These are phyloP conservation scores for Aphidius gifuensis DNA, from an alignment of 1,140 invertebrate species.

Conservation along the genomic window DNA sequence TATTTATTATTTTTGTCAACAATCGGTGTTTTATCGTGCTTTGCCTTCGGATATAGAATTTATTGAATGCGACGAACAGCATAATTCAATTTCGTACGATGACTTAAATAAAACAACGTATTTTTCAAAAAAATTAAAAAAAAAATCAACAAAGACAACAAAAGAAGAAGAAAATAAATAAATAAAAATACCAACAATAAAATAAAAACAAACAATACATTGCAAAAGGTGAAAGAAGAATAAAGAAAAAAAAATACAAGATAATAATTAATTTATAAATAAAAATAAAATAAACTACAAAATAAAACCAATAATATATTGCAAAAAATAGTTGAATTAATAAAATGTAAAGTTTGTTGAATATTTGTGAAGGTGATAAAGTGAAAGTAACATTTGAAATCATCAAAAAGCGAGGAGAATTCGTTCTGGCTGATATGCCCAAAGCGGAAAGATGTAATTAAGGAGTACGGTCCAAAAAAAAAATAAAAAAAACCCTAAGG, in stretches of 20 bases:
- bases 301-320: neutral
- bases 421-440: constrained; percentile 30
- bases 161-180: neutral
- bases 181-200: neutral
- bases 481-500: constrained; percentile 29
- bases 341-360: constrained; percentile 14
- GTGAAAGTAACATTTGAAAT: neutral
- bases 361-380: constrained; percentile 6
- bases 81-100: constrained; percentile 16
- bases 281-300: constrained; percentile 5
- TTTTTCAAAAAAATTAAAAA: neutral
- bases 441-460: constrained; percentile 38
- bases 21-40: constrained; percentile 4
- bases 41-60: neutral
- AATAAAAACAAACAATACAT: neutral
- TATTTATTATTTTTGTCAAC: constrained; percentile 9
- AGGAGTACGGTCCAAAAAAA: constrained; percentile 25
- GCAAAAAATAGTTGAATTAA: neutral
- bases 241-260: neutral
- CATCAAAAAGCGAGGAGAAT: constrained; percentile 27
- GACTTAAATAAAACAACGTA: neutral
- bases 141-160: neutral
- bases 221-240: neutral
- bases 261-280: constrained; percentile 10
- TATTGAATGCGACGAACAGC: neutral